A percentile compares a stretch with the other conserved stretches of the same genome.
Evolutionary conservation across 64 coral and sea anemone genomes (phyloP).

Genomic region (Cladopsammia gracilis): DNA sequence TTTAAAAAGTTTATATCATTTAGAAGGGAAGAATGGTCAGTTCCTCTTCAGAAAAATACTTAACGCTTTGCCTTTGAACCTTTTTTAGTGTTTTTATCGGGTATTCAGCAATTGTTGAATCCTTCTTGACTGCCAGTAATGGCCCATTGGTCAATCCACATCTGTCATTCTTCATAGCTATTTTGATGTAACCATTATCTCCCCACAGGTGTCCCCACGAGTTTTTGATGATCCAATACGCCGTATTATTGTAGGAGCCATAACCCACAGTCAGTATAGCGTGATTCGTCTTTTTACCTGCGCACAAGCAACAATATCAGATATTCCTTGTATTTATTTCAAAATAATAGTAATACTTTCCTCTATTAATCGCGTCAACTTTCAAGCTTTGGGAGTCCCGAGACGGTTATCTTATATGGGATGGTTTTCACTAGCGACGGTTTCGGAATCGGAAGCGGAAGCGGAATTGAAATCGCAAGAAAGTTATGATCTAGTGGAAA

Average conservation of each 20-base stretch:
- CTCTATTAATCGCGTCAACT: too few species aligned
- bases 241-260: slow-evolving; percentile 25
- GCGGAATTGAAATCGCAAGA: too few species aligned
- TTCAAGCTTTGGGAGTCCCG: too few species aligned
- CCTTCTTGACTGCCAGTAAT: slow-evolving; percentile 77
- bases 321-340: too few species aligned
- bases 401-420: too few species aligned
- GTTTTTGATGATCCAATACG: slow-evolving; percentile 80
- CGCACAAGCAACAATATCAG: background rate
- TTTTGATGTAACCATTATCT: slow-evolving; percentile 83
- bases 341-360: too few species aligned
- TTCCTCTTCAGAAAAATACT: slow-evolving; percentile 25
- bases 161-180: slow-evolving; percentile 64
- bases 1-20: background rate
- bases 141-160: slow-evolving; percentile 77
- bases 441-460: too few species aligned
- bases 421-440: too few species aligned
- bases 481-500: too few species aligned
- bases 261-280: slow-evolving; percentile 72
- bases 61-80: slow-evolving; percentile 11
- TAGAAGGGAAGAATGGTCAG: slow-evolving; percentile 33
- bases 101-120: slow-evolving; percentile 47
- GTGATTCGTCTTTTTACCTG: slow-evolving; percentile 73
- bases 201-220: slow-evolving; percentile 86
- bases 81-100: slow-evolving; percentile 72